Conservation (phyloP, 2,888 invertebrate species). For the Tolmerus cingulatus region DNA sequence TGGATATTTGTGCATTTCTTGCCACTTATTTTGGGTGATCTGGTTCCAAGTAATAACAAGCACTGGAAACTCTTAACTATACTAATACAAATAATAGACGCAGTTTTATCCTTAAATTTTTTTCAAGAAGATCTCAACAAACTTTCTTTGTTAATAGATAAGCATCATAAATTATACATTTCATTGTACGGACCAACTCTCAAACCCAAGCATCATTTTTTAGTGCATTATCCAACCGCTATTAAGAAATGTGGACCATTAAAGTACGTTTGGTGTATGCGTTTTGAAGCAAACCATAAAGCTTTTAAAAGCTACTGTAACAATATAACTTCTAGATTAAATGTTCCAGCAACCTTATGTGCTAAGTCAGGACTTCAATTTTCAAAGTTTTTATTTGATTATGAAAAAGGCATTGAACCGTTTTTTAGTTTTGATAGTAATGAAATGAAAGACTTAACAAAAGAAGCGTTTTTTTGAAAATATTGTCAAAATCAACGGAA, state of each 20-base stretch:
- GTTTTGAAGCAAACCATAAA: constrained; percentile 45
- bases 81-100: constrained; percentile 45
- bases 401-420: constrained; percentile 25
- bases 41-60: constrained; percentile 42
- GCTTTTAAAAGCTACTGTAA: constrained; percentile 44
- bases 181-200: constrained; percentile 43
- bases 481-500: neutral
- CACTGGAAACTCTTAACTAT: constrained; percentile 44
- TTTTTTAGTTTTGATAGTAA: neutral
- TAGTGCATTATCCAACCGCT: constrained; percentile 29
- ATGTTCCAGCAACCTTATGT: constrained; percentile 22
- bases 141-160: constrained; percentile 31
- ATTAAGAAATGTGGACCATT: constrained; percentile 44
- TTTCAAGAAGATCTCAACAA: constrained; percentile 32
- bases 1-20: constrained; percentile 43
- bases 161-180: constrained; percentile 47
- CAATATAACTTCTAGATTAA: constrained; percentile 44
- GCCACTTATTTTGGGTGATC: constrained; percentile 44
- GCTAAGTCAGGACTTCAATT: constrained; percentile 41
- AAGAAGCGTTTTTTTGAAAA: neutral
- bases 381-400: constrained; percentile 10
- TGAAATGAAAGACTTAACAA: neutral
- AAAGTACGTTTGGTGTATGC: constrained; percentile 43
- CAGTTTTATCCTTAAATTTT: constrained; percentile 30
- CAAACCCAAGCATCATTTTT: constrained; percentile 48